phyloP scores from a whole-genome alignment of 1,140 invertebrate species.

The Mycetomoellerius zeteki region DNA sequence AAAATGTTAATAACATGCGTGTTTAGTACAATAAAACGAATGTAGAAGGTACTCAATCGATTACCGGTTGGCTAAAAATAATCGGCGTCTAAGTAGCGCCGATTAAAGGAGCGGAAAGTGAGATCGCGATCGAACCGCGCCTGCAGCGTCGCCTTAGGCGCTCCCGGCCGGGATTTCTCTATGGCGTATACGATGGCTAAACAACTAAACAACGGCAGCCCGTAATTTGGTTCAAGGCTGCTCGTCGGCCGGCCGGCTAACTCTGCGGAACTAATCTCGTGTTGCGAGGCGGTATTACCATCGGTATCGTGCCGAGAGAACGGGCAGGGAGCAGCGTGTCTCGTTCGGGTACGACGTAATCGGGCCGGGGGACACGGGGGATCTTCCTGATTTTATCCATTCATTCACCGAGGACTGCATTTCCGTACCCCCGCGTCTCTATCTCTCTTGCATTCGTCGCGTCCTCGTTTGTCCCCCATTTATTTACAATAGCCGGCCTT shows the following conservation, averaged over 20 bases:
- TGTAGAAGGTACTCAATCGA: neutral
- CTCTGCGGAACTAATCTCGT: slow-evolving; percentile 75
- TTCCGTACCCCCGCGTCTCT: slow-evolving; percentile 31
- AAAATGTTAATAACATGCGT: neutral
- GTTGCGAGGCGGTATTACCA: slow-evolving; percentile 65
- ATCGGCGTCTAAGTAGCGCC: neutral
- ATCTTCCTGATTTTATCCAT: slow-evolving; percentile 62
- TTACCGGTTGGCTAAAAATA: slow-evolving; percentile 9
- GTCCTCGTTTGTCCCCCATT: slow-evolving; percentile 38
- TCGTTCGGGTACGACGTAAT: slow-evolving; percentile 32
- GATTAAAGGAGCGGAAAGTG: slow-evolving; percentile 18
- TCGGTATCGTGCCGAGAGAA: slow-evolving; percentile 7
- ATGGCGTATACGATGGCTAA: slow-evolving; percentile 63
- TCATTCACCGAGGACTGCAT: slow-evolving; percentile 57
- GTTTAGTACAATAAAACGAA: neutral
- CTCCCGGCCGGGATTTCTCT: slow-evolving; percentile 59
- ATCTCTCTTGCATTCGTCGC: slow-evolving; percentile 14
- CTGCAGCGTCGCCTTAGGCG: slow-evolving; percentile 25
- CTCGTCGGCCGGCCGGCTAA: slow-evolving; percentile 59
- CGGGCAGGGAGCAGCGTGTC: neutral
- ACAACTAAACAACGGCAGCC: slow-evolving; percentile 74
- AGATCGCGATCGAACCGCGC: slow-evolving; percentile 22
- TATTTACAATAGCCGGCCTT: slow-evolving; percentile 40
- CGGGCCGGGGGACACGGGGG: neutral
- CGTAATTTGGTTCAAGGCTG: slow-evolving; percentile 75